Evolutionary conservation across 2,888 invertebrate species (phyloP), one percentile per base, ranked within the genome.

Genomic region (Dicyrtomina minuta): DNA sequence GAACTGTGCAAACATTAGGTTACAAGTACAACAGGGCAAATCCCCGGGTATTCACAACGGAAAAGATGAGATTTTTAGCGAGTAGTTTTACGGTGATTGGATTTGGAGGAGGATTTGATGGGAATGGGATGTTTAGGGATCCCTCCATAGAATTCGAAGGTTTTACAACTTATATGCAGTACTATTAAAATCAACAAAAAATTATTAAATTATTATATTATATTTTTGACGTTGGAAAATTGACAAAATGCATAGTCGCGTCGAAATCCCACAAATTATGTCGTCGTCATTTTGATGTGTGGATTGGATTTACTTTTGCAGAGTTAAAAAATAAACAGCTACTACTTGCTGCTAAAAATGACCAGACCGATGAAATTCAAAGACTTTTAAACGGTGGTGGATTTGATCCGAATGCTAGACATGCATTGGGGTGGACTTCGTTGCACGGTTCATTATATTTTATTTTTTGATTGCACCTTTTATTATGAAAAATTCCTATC

Each of bases 351-450:
- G 67, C 67, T 12, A 70, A 56, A 55, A 39, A 41, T 10, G 67
- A 58, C 27, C 22, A 61, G 10, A 51, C 41, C 56, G 70, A 66
- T n/a, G 70, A 70, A 49, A 6, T 70, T 2, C 17, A 17, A 22
- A 33, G 44, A 53, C 27, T 70, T 2, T 15, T 70, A 10, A 66
- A 61, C 3, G 24, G 22, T 1, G 24, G 22, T 1, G 65, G 64
- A 46, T 79, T 85, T 15, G 85, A 88, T 79, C 85, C 89, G 0
- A 91, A 94, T 83, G 80, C 82, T 59, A 85, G 89, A 15, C 93
- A 94, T 83, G 79, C 84, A 27, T 84, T 93, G 58, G 95, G 95
- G 61, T 95, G 95, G 94, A 92, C 92, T 15, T 87, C 92, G 27
- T 84, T 95, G 41, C 92, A 93, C 83, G 87, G 89, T 60, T 93